Evolutionary conservation across 2,113 vertebrate genomes (phyloP), one percentile per base, ranked within the genome.

Genomic region (Pelodiscus sinensis): DNA sequence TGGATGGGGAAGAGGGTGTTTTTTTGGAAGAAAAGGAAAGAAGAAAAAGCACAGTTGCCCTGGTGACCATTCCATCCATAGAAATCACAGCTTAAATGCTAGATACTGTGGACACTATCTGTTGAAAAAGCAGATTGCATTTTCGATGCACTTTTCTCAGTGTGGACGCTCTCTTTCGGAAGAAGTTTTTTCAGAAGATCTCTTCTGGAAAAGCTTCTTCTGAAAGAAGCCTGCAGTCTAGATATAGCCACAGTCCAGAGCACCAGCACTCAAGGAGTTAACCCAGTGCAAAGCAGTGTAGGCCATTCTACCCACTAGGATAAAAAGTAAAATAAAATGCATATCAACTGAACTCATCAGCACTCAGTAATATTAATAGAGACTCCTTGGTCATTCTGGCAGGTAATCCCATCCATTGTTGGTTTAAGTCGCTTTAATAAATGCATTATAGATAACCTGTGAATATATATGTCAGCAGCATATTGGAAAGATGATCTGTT

Each of bases 341-440:
- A 71, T 27, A 71, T 86, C 94, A 92, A 95, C 27, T 25, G 80
- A 88, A 78, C 79, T 85, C 89, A 90, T 90, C 93, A 77, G 90
- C 50, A 89, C 19, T 92, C 90, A 68, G 24, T 88, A 79, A 94
- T 96, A 96, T 96, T 97, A 96, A 96, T 94, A 51, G 94, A 90
- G 52, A 90, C 51, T 0, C 44, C 73, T 62, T 89, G 83, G 81
- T 92, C 85, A 93, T 88, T 97, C 95, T 18, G 0, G 83, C 0
- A 12, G 91, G 94, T 96, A 97, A 96, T 92, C 88, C 44, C 80
- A 94, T 88, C 86, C 84, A 87, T 93, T 97, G 90, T 96, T 96
- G 96, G 86, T 89, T 97, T 97, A 97, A 93, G 93, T 97, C 96
- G 96, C 95, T 96, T 96, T 96, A 97, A 97, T 97, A 97, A 97